These are phyloP conservation scores for Thamnophis sirtalis DNA, from an alignment of 2,113 vertebrate species.

Conservation along the genomic window DNA sequence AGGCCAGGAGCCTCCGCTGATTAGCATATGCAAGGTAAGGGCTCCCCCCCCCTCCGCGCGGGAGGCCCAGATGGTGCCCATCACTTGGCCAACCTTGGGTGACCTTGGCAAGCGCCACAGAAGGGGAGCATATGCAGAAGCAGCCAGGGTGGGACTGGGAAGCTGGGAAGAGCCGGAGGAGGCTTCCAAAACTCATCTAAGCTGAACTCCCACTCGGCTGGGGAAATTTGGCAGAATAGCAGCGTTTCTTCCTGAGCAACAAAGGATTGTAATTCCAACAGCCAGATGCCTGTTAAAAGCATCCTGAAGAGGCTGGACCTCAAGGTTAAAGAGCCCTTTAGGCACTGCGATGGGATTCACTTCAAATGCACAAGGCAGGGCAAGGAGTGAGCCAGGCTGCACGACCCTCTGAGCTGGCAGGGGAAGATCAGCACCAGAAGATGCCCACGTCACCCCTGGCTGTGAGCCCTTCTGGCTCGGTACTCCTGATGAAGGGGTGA, in stretches of 20 bases:
- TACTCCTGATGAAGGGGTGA: neutral
- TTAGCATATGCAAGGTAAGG: neutral
- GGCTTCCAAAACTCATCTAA: too few relatives aligned
- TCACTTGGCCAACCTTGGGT: neutral
- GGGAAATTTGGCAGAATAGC: neutral
- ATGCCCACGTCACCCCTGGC: neutral
- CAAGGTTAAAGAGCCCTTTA: neutral
- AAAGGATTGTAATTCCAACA: neutral
- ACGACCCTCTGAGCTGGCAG: neutral
- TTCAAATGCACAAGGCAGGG: neutral
- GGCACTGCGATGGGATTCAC: neutral
- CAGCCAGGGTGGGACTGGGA: neutral
- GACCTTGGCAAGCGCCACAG: neutral
- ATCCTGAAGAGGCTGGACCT: neutral
- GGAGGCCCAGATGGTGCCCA: neutral
- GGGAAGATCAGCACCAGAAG: neutral
- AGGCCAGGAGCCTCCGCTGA: neutral
- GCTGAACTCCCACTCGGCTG: neutral
- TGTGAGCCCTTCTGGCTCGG: neutral
- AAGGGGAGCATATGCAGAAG: neutral
- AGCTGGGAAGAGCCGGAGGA: neutral
- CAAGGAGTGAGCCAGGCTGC: neutral
- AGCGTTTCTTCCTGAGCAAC: neutral
- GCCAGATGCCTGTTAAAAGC: neutral
- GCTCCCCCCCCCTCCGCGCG: neutral